Base-by-base conservation (phyloP, 2,113 vertebrate species). In the Mesocricetus auratus region DNA sequence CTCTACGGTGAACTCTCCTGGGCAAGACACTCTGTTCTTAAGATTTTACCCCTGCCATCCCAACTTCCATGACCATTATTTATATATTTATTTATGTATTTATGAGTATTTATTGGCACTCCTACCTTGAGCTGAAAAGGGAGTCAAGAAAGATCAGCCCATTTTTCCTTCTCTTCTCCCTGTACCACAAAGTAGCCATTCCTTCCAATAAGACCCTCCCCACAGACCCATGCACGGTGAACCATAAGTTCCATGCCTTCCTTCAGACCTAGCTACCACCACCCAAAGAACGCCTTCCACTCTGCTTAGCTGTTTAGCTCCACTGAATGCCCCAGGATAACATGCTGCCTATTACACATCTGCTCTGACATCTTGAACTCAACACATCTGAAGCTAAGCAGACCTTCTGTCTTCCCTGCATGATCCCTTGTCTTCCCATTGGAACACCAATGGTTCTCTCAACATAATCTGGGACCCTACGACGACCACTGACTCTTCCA, bases 91-190 rank as follows among this genome's bases (percentile, higher is more conserved):
- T 96, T 79, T 96, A 75, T 96, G 19, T 97, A 97, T 97, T 96
- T 97, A 97, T 96, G 53, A 77, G 39, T 96, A 97, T 97, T 97
- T 98, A 98, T 98, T 93, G 89, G 64, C 33, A 42, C 42, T 56
- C 60, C 56, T 83, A 31, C 73, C 47, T 91, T 87, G 53, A 71
- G 75, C 42, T 50, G 12, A 15, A 29, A 95, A 36, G 86, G n/a
- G 33, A 82, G 33, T 39, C 5, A 0, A 36, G 21, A n/a, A 31
- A 19, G 58, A 56, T 15, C 83, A 42, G n/a, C 75, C 53, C 36
- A 13, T 47, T 4, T 2, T 29, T 17, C 45, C 45, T 58, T 71
- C 75, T 74, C 56, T 56, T 50, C 42, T 56, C 31, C 33, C 69
- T 22, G 36, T 15, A 26, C 31, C n/a, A 9, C 31, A 2, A 5